phyloP scores from a whole-genome alignment of 2,888 invertebrate genomes.

The Netelia virgata region DNA sequence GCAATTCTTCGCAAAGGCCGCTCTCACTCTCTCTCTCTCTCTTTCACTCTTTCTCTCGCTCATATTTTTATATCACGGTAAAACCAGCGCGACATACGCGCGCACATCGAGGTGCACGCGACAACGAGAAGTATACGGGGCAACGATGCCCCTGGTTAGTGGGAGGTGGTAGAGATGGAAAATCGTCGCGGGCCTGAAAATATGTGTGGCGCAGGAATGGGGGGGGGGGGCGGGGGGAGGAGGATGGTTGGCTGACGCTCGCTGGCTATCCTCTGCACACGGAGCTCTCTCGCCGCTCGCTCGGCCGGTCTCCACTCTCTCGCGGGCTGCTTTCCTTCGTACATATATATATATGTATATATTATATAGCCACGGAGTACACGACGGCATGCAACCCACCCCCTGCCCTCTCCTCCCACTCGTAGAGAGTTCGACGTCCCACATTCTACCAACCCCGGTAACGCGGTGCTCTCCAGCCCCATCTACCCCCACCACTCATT shows the following conservation, averaged over 20 bases:
- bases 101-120: neutral
- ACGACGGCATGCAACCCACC: constrained; percentile 32
- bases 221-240: no score
- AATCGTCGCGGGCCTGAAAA: constrained; percentile 47
- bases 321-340: constrained; percentile 35
- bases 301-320: constrained; percentile 21
- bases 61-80: constrained; percentile 2
- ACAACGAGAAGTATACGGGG: no score
- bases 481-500: constrained; percentile 49
- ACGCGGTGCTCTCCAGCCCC: constrained; percentile 17
- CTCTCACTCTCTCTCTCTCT: constrained; percentile 19
- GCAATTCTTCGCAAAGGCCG: constrained; percentile 49
- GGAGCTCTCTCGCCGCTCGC: constrained; percentile 4
- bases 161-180: constrained; percentile 10
- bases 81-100: neutral
- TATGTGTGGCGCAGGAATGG: constrained; percentile 12
- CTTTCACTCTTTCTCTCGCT: constrained; percentile 13
- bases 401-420: constrained; percentile 65
- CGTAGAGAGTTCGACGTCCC: constrained; percentile 80
- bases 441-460: constrained; percentile 74
- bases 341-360: neutral
- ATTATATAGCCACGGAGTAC: neutral
- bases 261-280: constrained; percentile 39
- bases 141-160: neutral
- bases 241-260: constrained; percentile 31